Conservation (phyloP, 2,113 vertebrate genomes). For the Willisornis vidua region DNA sequence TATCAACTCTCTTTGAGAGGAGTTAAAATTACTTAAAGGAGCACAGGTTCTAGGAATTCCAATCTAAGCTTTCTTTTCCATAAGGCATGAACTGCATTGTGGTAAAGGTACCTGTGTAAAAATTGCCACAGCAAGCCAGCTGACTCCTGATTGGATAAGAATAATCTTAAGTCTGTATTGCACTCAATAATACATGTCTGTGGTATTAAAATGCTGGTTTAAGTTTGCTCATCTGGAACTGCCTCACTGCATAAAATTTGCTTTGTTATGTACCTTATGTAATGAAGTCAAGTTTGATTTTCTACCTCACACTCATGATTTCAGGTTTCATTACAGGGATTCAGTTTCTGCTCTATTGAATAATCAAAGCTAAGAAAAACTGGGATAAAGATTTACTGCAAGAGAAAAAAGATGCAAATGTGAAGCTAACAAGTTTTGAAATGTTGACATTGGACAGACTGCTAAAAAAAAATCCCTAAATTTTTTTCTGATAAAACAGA, state of each 20-base stretch:
- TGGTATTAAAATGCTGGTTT: neutral
- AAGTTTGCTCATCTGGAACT: neutral
- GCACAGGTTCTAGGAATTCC: neutral
- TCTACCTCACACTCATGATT: neutral
- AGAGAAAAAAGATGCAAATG: neutral
- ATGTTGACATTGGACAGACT: neutral
- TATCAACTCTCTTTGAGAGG: neutral
- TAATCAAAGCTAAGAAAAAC: conserved; percentile 3
- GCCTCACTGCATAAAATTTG: neutral
- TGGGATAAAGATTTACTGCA: neutral
- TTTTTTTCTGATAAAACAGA: neutral
- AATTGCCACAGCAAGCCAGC: neutral
- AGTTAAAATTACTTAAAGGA: neutral
- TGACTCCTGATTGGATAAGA: neutral
- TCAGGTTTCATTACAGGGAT: conserved; percentile 27
- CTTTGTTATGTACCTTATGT: neutral
- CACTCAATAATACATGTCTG: neutral
- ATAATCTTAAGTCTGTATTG: neutral
- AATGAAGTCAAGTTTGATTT: conserved; percentile 39
- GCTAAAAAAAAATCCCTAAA: neutral
- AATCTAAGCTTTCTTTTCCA: neutral
- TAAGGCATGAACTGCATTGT: neutral
- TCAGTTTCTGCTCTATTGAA: conserved; percentile 9
- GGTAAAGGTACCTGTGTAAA: neutral
- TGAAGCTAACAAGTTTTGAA: conserved; percentile 5